phyloP scores from a whole-genome alignment of 1,140 invertebrate species.

The Uloborus diversus region DNA sequence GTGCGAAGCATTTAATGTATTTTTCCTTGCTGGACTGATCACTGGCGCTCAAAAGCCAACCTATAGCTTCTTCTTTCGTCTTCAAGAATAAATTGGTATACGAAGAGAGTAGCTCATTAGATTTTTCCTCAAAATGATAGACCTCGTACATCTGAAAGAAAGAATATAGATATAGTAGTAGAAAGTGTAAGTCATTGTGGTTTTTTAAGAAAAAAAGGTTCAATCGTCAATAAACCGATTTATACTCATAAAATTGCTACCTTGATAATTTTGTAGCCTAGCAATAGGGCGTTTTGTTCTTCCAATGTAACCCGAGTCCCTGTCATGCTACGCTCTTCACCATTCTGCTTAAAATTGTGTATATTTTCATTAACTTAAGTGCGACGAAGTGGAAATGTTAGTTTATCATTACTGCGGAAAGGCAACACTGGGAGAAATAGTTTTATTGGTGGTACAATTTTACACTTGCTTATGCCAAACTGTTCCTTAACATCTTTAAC shows the following conservation, averaged over 20 bases:
- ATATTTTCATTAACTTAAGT: no score
- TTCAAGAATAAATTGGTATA: constrained; percentile 59
- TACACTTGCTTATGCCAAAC: background rate
- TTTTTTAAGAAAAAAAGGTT: no score
- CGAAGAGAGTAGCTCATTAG: constrained; percentile 43
- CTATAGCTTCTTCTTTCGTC: constrained; percentile 32
- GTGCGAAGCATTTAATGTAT: background rate
- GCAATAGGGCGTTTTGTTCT: no score
- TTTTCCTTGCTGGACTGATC: background rate
- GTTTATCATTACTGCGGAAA: background rate
- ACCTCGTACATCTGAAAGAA: constrained; percentile 58
- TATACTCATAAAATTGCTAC: no score
- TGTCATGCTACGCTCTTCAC: no score
- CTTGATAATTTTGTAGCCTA: no score
- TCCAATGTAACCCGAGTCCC: no score
- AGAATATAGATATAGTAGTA: no score
- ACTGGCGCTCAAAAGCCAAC: background rate
- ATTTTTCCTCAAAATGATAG: constrained; percentile 54
- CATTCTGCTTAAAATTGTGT: no score
- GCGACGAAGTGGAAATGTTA: background rate
- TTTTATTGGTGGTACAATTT: background rate
- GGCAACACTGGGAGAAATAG: background rate
- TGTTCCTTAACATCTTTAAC: background rate
- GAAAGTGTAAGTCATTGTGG: no score
- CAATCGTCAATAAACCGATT: no score